Base-by-base conservation (phyloP, 1,140 invertebrate species). In the Eriocheir sinensis region DNA sequence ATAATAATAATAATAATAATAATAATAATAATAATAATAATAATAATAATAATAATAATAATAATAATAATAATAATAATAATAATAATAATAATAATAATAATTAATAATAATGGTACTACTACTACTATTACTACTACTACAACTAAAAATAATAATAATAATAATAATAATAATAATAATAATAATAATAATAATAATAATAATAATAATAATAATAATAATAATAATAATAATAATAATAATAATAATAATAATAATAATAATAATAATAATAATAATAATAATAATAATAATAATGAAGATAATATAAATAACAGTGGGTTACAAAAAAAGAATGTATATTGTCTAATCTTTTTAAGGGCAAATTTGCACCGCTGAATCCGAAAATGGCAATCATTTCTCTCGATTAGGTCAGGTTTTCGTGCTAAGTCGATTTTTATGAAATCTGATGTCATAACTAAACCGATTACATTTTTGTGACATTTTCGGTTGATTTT, bases 21-120 rank as follows among this genome's bases (percentile, higher is more conserved):
- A 85, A 21, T 85, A 85, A 21, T 85, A 85, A 21, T 85, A 85
- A 21, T 85, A 21, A 17, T 85, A 21, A 21, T 34, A 21, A 21
- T 85, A 85, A 21, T 85, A 12, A 85, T 85, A 21, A 21, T 85
- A 32, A 85, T 21, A 85, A 21, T 21, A 12, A 21, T 85, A 85
- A 21, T 32, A 85, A 21, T 85, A 85, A 21, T 85, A 85, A 21
- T 85, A 85, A 21, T 85, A 85, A 21, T 85, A 85, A 21, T 85
- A 85, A 21, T 36, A 6, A 34, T 36, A 88, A 15, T 8, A 15
- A 9, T 36, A 88, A 34, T 88, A 88, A 38, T 89, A 6, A 2
- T 89, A 38, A 6, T 40, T 89, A 38, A 38, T 89, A 88, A 15
- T 89, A 89, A 38, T 89, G 38, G 34, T 89, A 38, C 38, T 89